phyloP scores from a whole-genome alignment of 2,797 vertebrate species.

The Telmatherina bonti region DNA sequence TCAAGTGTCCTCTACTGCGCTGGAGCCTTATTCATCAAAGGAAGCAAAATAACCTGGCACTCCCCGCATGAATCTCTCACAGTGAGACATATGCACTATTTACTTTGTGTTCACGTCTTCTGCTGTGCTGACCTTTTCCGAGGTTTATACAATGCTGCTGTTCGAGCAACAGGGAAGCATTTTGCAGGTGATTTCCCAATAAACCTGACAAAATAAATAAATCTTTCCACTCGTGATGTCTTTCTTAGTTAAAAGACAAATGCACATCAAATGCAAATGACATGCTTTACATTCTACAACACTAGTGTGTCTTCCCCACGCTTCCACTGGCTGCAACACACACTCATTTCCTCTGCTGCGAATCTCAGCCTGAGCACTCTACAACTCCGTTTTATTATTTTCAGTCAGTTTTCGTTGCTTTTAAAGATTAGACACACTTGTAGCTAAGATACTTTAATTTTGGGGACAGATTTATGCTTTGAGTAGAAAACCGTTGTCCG shows the following conservation, averaged over 20 bases:
- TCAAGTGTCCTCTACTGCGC: conserved; percentile 22
- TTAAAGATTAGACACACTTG: conserved; percentile 58
- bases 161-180: conserved; percentile 36
- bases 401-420: conserved; percentile 40
- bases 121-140: conserved; percentile 48
- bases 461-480: conserved; percentile 55
- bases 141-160: conserved; percentile 35
- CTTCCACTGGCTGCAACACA: conserved; percentile 28
- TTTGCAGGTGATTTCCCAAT: conserved; percentile 33
- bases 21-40: conserved; percentile 16
- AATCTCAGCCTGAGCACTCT: conserved; percentile 41
- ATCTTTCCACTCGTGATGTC: conserved; percentile 30
- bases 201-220: conserved; percentile 51
- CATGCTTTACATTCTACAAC: conserved; percentile 54
- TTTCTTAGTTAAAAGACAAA: conserved; percentile 34
- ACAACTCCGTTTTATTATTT: conserved; percentile 35
- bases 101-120: conserved; percentile 25
- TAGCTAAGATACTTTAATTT: conserved; percentile 52
- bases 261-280: conserved; percentile 73
- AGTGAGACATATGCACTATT: conserved; percentile 22
- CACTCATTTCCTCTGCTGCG: conserved; percentile 48
- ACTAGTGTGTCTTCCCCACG: conserved; percentile 26
- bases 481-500: conserved; percentile 49
- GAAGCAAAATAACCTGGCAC: conserved; percentile 16
- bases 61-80: conserved; percentile 24